A percentile compares a stretch with the other conserved stretches of the same genome.
These are phyloP conservation scores for Coleophora flavipennella DNA, from an alignment of 2,888 invertebrate genomes.

Conservation along the genomic window DNA sequence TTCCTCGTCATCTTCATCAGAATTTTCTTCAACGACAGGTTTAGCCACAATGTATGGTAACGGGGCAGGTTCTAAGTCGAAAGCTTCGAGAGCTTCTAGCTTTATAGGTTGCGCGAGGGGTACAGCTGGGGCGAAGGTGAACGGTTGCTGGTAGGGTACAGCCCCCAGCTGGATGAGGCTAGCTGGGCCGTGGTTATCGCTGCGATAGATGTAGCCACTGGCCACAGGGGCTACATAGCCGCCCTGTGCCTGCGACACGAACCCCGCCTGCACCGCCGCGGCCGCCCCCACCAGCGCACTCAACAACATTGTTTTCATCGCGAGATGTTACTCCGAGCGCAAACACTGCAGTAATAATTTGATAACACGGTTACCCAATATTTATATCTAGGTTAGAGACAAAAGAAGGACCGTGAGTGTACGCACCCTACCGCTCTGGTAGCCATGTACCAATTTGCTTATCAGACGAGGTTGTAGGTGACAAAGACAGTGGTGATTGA, in stretches of 20 bases:
- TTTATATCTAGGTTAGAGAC: conserved; percentile 59
- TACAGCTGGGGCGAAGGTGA: conserved; percentile 38
- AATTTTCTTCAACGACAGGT: conserved; percentile 41
- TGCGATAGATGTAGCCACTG: conserved; percentile 69
- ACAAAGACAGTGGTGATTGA: conserved; percentile 54
- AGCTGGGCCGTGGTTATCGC: conserved; percentile 60
- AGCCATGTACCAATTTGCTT: conserved; percentile 63
- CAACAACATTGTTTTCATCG: conserved; percentile 44
- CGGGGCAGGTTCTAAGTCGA: conserved; percentile 42
- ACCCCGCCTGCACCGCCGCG: conserved; percentile 29
- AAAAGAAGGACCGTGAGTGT: conserved; percentile 52
- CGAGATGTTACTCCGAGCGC: conserved; percentile 46
- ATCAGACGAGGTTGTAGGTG: conserved; percentile 64
- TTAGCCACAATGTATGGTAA: conserved; percentile 50
- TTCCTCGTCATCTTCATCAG: conserved; percentile 41
- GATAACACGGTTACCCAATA: conserved; percentile 59
- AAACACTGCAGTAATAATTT: conserved; percentile 54
- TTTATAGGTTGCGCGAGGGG: conserved; percentile 28
- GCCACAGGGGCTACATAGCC: conserved; percentile 59
- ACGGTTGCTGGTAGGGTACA: conserved; percentile 41
- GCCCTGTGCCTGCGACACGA: conserved; percentile 47
- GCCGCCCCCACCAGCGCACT: conserved; percentile 36
- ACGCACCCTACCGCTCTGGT: conserved; percentile 51
- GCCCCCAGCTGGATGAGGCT: conserved; percentile 56
- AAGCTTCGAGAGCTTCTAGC: conserved; percentile 33